Base-by-base conservation (phyloP, 1,140 invertebrate genomes). In the Thalassaphorura encarpata region DNA sequence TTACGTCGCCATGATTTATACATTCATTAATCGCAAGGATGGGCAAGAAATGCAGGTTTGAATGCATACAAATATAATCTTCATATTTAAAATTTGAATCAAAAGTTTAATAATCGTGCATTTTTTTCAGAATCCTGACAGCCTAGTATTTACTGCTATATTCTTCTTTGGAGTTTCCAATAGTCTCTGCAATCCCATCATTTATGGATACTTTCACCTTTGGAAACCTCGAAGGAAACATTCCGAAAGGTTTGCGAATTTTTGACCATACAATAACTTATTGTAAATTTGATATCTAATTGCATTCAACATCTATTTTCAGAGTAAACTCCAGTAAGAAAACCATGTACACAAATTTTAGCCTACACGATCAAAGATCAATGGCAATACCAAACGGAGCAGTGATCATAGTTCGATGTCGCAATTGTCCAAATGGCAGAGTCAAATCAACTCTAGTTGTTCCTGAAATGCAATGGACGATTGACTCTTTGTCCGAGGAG, bases 101-200 rank as follows among this genome's bases (percentile, higher is more conserved):
- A n/a, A n/a, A n/a, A n/a, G n/a, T n/a, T n/a, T n/a, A n/a, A n/a
- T n/a, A n/a, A n/a, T n/a, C n/a, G n/a, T n/a, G n/a, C n/a, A 49
- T 46, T 39, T 40, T 16, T 36, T 31, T 8, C 49, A 51, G 52
- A 46, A 56, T 48, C 4, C 46, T 46, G 61, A 48, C 42, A 45
- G 51, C 19, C 52, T 56, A 51, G 50, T 62, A 39, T 50, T 51
- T 27, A 50, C 58, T 13, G 73, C 71, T 52, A 75, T 76, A 33
- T 75, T 75, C 68, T 87, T 87, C 71, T 87, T 88, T 66, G 88
- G 88, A 1, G 87, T 89, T 82, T 85, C 84, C 43, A 90, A 89
- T 73, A 86, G 85, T 68, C 74, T 90, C 61, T 78, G 89, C 41
- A 91, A 91, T 74, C 88, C 88, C 1, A 71, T 89, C 16, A 90